phyloP scores from a whole-genome alignment of 2,113 vertebrate species.

The Nestor notabilis region DNA sequence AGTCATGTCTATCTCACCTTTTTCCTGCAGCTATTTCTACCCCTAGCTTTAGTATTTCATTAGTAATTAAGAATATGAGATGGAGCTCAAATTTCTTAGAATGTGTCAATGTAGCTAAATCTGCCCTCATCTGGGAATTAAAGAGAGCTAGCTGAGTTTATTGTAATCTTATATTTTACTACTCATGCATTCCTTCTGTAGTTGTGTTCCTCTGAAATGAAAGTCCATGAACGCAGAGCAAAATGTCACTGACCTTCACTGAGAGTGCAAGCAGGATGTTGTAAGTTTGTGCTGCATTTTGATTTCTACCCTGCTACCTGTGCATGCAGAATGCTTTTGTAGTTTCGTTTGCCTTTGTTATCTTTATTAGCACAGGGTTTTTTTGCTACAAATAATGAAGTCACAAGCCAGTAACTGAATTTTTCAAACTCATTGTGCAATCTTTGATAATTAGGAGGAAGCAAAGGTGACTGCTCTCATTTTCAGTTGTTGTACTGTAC shows the following conservation, averaged over 20 bases:
- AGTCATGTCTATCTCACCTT: background rate
- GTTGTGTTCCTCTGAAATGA: background rate
- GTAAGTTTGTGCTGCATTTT: background rate
- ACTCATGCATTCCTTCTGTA: background rate
- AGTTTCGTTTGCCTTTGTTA: background rate
- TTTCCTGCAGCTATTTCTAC: background rate
- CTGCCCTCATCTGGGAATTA: background rate
- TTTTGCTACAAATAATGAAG: background rate
- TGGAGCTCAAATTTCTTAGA: background rate
- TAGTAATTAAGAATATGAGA: background rate
- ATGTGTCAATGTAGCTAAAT: accelerated
- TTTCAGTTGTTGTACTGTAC: background rate
- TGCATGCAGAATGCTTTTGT: background rate
- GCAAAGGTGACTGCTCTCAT: background rate
- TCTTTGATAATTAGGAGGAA: background rate
- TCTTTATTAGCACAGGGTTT: background rate
- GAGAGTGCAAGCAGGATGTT: background rate
- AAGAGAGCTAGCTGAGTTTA: background rate
- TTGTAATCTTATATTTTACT: background rate
- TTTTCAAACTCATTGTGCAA: background rate
- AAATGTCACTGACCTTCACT: background rate
- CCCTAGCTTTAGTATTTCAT: background rate
- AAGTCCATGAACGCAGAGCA: background rate
- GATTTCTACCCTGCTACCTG: background rate
- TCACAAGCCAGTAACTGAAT: background rate